Conservation (phyloP, 2,888 invertebrate genomes). For the Phoenoteleia sp. region DNA sequence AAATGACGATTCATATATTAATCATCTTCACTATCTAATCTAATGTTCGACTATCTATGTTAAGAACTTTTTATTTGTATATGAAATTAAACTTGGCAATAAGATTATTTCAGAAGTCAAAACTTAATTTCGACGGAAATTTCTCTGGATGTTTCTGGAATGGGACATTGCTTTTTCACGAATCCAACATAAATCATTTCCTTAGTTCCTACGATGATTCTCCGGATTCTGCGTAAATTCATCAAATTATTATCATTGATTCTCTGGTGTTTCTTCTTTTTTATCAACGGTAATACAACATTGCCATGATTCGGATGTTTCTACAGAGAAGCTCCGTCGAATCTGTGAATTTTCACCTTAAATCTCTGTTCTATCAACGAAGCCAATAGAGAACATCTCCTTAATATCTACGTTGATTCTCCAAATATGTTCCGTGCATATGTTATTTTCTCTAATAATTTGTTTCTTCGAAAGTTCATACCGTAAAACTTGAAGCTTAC, state of each 20-base stretch:
- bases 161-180: too few relatives aligned
- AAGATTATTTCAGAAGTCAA: too few relatives aligned
- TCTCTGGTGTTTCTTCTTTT: background rate
- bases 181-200: background rate
- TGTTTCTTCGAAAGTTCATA: too few relatives aligned
- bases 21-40: slow-evolving; percentile 35
- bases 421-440: background rate
- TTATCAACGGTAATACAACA: background rate
- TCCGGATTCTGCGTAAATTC: background rate
- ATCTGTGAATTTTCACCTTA: slow-evolving; percentile 5
- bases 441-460: too few relatives aligned
- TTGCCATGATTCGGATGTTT: slow-evolving; percentile 1
- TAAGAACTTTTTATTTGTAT: too few relatives aligned
- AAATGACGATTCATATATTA: slow-evolving; percentile 55
- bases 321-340: slow-evolving; percentile 4
- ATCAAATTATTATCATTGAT: background rate
- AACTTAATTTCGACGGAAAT: too few relatives aligned
- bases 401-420: slow-evolving; percentile 15
- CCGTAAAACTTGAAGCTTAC: too few relatives aligned
- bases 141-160: too few relatives aligned
- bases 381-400: slow-evolving; percentile 1
- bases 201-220: background rate
- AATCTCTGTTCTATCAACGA: slow-evolving; percentile 6
- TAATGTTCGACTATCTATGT: too few relatives aligned
- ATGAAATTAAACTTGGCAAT: too few relatives aligned